Percentiles rank a stretch among this genome's conserved stretches.
Evolutionary conservation across 1,140 invertebrate species (phyloP).

Genomic region (Scaptomyza hsui): DNA sequence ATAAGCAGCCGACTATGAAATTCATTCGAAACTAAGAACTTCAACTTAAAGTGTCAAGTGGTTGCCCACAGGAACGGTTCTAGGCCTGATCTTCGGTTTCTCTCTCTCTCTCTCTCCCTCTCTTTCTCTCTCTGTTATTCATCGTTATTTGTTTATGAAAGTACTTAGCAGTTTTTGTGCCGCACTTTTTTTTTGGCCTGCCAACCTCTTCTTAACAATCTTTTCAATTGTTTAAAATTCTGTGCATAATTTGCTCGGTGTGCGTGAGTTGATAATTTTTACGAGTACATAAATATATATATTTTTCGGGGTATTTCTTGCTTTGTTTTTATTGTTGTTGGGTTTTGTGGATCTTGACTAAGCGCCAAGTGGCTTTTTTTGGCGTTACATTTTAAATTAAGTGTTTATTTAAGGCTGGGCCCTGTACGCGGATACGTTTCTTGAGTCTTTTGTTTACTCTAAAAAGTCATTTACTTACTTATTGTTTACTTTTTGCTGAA

Average conservation of each 20-base stretch:
- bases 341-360: slow-evolving; percentile 7
- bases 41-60: slow-evolving; percentile 73
- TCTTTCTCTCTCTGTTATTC: slow-evolving; percentile 28
- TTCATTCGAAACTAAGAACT: slow-evolving; percentile 14
- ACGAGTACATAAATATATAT: slow-evolving; percentile 21
- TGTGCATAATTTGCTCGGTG: slow-evolving; percentile 46
- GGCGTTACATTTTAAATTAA: slow-evolving; percentile 76
- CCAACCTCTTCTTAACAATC: slow-evolving; percentile 16
- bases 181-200: neutral
- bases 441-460: slow-evolving; percentile 15
- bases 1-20: slow-evolving; percentile 3
- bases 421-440: slow-evolving; percentile 7
- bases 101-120: slow-evolving; percentile 5
- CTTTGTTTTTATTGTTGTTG: slow-evolving; percentile 30
- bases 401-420: slow-evolving; percentile 58
- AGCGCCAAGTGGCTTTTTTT: slow-evolving; percentile 13
- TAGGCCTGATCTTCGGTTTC: slow-evolving; percentile 3
- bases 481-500: slow-evolving; percentile 51
- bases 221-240: slow-evolving; percentile 72
- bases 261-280: slow-evolving; percentile 52
- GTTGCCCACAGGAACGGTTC: slow-evolving; percentile 5
- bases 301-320: slow-evolving; percentile 26
- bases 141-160: slow-evolving; percentile 76
- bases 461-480: slow-evolving; percentile 49
- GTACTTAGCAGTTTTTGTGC: slow-evolving; percentile 64